Base-by-base conservation (phyloP, 2,888 invertebrate genomes). In the Helleia helle region DNA sequence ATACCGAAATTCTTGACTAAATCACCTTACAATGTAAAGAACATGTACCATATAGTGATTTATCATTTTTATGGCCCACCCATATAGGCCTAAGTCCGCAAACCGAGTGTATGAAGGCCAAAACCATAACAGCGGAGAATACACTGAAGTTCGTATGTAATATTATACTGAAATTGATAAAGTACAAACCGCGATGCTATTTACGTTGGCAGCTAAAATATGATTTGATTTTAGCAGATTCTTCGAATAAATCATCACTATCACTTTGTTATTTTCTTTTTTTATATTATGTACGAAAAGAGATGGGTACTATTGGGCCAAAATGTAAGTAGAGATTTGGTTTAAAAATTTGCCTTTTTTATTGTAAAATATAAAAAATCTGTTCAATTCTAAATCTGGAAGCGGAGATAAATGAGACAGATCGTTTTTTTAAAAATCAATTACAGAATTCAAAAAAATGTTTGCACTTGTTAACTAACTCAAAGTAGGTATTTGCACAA, bases 101-200 rank as follows among this genome's bases (percentile, higher is more conserved):
- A 74, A 68, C 73, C 77, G 67, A 75, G 76, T 79, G 79, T 73
- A 69, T 71, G 77, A 71, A 71, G 74, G 76, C 75, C 73, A 69
- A 73, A 74, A 71, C 62, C 70, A 63, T 67, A 75, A 70, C 64
- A 59, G 56, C 62, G 66, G 54, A 52, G 63, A 71, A 77, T 75
- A 74, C 65, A 70, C 66, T 69, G 36, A 50, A 43, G 36, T 48
- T 48, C 40, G 22, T 17, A 22, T 17, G 31, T 38, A 29, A 29
- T 38, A n/a, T n/a, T n/a, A 38, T 29, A 29, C 30, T 11, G 13
- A 4, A 14, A 22, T 29, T 29, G 38, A 29, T 29, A 39, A 30
- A 30, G 14, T 39, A 30, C 34, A 12, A 34, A 34, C 34, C 34
- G 7, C 8, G 22, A 7, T 8, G 5, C 7, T 22, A 34, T 34